Percentiles rank a stretch among this genome's conserved stretches.
Conservation (phyloP, 2,113 vertebrate genomes). For the Polypterus bichir region DNA sequence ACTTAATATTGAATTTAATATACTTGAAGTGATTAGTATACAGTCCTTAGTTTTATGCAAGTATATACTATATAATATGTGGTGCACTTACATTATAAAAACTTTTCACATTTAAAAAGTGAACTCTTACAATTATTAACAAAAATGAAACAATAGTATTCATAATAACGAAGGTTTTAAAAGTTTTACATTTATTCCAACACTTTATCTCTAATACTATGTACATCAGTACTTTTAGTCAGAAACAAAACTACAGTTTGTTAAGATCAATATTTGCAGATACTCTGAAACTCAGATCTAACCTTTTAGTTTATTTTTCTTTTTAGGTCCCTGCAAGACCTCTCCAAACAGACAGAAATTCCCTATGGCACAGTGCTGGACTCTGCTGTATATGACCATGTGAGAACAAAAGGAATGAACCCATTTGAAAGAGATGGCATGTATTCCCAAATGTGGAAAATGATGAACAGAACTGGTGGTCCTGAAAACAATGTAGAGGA, state of each 20-base stretch:
- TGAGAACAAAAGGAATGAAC: constrained; percentile 88
- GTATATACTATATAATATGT: too few species aligned
- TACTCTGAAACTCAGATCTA: too few species aligned
- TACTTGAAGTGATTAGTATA: too few species aligned
- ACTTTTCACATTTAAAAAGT: too few species aligned
- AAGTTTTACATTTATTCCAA: constrained; percentile 13
- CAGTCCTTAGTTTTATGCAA: too few species aligned
- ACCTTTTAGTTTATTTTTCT: neutral
- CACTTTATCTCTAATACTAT: constrained; percentile 26
- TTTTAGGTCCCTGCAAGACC: constrained; percentile 85
- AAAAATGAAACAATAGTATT: too few species aligned
- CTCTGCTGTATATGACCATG: constrained; percentile 89
- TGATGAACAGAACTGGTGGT: constrained; percentile 91
- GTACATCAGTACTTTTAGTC: neutral
- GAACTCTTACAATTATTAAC: too few species aligned
- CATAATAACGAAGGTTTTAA: too few species aligned
- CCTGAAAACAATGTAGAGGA: constrained; percentile 87
- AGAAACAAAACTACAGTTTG: too few species aligned
- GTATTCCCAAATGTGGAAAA: constrained; percentile 96
- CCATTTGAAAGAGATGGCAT: constrained; percentile 94
- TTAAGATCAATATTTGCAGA: too few species aligned
- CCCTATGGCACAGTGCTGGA: constrained; percentile 91
- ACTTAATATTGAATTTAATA: too few species aligned
- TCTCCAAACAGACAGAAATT: constrained; percentile 89
- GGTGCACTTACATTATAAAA: too few species aligned